phyloP scores from a whole-genome alignment of 2,797 vertebrate species.

The Nannoperca australis region DNA sequence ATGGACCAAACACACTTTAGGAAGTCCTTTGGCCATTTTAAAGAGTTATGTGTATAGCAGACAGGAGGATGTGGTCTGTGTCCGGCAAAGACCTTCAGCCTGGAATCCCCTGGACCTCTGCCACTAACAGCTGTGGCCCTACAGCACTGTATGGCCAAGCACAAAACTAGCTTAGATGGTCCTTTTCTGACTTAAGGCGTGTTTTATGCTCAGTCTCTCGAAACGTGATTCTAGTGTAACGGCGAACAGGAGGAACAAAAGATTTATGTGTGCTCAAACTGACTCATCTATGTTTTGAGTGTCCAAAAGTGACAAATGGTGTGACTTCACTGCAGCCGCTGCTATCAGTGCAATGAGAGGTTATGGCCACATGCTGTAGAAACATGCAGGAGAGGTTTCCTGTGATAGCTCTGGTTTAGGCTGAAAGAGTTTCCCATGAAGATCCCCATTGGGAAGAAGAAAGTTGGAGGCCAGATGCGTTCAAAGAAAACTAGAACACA shows the following conservation, averaged over 20 bases:
- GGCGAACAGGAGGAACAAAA: neutral
- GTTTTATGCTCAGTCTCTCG: neutral
- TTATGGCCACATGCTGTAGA: conserved; percentile 21
- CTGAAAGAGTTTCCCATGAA: conserved; percentile 42
- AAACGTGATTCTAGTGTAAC: neutral
- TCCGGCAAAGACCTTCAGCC: conserved; percentile 46
- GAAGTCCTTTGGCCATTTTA: neutral
- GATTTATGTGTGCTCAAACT: neutral
- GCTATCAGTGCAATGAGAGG: conserved; percentile 1
- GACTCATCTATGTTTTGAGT: neutral
- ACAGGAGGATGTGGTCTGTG: conserved; percentile 30
- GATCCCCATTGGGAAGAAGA: conserved; percentile 10
- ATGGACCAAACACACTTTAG: neutral
- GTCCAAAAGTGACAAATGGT: conserved; percentile 4
- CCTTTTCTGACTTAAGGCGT: conserved; percentile 15
- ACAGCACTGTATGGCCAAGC: conserved; percentile 13
- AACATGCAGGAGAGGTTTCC: conserved; percentile 35
- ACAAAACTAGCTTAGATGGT: conserved; percentile 18
- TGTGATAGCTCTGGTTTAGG: conserved; percentile 39
- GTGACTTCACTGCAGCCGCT: conserved; percentile 20
- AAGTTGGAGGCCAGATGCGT: conserved; percentile 22
- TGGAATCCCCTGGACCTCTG: conserved; percentile 40
- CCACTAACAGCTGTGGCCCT: conserved; percentile 58
- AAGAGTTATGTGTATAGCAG: neutral
- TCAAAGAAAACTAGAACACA: conserved; percentile 31